Conservation (phyloP, 1,140 invertebrate species). For the Drosophila melanica region DNA sequence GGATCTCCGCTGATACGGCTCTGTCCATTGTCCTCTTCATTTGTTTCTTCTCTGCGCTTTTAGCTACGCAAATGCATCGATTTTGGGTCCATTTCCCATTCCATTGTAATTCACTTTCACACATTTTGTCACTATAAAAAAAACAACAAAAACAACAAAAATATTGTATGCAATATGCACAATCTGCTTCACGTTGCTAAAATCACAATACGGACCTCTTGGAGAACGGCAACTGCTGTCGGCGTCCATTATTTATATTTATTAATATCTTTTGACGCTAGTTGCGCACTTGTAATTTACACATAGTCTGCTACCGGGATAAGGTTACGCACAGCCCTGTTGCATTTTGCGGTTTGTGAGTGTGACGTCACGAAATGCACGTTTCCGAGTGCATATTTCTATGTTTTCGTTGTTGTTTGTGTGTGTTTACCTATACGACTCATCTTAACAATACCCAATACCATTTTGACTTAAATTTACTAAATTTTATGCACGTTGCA, state of each 20-base stretch:
- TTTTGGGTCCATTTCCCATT: conserved; percentile 14
- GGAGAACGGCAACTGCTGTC: conserved; percentile 53
- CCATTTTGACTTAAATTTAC: background rate
- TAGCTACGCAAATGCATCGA: background rate
- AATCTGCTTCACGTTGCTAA: background rate
- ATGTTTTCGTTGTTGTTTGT: background rate
- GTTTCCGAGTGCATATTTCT: too few species aligned
- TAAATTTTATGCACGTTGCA: background rate
- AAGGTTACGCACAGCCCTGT: conserved; percentile 3
- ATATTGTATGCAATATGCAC: conserved; percentile 58
- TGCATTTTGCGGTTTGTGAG: background rate
- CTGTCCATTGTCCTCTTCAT: background rate
- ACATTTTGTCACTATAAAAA: conserved; percentile 67
- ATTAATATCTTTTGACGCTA: background rate
- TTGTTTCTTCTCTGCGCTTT: background rate
- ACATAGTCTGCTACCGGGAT: background rate
- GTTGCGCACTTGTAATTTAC: conserved; percentile 16
- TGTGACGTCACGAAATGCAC: conserved; percentile 3
- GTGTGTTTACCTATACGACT: background rate
- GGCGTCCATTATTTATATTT: conserved; percentile 50
- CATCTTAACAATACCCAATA: background rate
- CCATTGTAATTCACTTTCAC: conserved; percentile 49
- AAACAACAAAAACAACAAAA: conserved; percentile 78
- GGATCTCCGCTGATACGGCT: background rate
- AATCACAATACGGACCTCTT: conserved; percentile 56